Percentiles rank a stretch among this genome's conserved stretches.
Conservation (phyloP, 2,113 vertebrate species). For the Erinaceus europaeus region DNA sequence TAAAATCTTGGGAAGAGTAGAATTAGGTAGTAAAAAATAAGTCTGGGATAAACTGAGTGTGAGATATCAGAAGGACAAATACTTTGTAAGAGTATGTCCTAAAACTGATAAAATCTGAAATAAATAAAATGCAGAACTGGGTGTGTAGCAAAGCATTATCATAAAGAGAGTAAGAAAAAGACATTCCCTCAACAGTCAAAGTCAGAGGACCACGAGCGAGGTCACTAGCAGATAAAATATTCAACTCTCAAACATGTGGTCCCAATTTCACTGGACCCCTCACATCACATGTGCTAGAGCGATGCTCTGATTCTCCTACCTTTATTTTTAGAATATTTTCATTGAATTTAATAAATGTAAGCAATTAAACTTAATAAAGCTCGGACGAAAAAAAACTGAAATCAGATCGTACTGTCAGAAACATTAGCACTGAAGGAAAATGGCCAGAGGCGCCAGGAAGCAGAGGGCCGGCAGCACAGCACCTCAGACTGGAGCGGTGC, state of each 20-base stretch:
- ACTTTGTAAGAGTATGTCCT: background rate
- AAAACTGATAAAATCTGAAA: background rate
- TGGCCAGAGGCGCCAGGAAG: no score
- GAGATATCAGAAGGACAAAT: background rate
- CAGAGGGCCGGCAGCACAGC: no score
- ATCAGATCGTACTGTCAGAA: background rate
- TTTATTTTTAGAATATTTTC: no score
- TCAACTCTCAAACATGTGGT: no score
- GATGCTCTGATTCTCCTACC: no score
- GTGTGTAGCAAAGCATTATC: background rate
- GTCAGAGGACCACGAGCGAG: no score
- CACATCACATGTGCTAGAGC: no score
- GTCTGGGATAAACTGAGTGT: background rate
- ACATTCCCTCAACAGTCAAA: no score
- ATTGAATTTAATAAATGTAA: no score
- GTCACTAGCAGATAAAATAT: no score
- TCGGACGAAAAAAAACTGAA: conserved; percentile 8
- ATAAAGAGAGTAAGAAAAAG: background rate
- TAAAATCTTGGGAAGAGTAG: background rate
- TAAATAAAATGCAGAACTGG: conserved; percentile 14
- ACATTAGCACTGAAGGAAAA: conserved; percentile 15
- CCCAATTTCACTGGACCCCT: no score
- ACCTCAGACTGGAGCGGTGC: no score
- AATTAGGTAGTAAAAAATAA: background rate
- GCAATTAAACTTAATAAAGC: background rate